These are phyloP conservation scores for Drosophila serrata DNA, from an alignment of 1,140 invertebrate genomes.

Conservation along the genomic window DNA sequence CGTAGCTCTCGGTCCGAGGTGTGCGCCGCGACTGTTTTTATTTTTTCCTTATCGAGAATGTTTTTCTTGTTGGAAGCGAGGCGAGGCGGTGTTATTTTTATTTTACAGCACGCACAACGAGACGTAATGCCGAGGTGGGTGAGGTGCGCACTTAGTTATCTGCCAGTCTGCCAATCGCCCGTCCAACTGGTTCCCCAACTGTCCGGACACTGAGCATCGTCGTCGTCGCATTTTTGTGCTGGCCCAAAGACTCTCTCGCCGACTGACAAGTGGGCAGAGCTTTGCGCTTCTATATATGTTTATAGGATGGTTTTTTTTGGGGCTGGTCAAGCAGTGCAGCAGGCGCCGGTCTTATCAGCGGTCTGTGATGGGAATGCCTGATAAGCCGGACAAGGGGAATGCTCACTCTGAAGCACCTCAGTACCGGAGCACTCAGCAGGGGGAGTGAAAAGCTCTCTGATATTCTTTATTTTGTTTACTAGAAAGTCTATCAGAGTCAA, in stretches of 20 bases:
- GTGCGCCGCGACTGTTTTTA: conserved; percentile 50
- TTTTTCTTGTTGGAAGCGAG: conserved; percentile 41
- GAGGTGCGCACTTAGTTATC: conserved; percentile 44
- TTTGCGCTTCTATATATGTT: conserved; percentile 19
- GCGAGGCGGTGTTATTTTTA: conserved; percentile 57
- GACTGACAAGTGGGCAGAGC: conserved; percentile 32
- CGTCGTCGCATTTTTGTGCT: conserved; percentile 4
- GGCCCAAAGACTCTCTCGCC: conserved; percentile 28
- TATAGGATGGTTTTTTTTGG: conserved; percentile 1
- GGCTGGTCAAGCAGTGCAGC: conserved; percentile 32
- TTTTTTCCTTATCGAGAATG: conserved; percentile 56
- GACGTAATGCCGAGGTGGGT: conserved; percentile 26
- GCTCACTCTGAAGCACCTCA: not conserved
- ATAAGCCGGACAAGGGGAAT: conserved; percentile 10
- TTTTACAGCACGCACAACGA: conserved; percentile 26
- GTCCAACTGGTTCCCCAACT: conserved; percentile 57
- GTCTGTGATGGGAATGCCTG: conserved; percentile 30
- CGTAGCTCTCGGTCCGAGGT: conserved; percentile 39
- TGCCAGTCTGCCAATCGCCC: conserved; percentile 36
- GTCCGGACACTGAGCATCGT: conserved; percentile 38
- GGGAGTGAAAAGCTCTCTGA: conserved; percentile 8
- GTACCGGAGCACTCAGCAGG: not conserved
- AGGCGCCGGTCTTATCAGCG: conserved; percentile 33
- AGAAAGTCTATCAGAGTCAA: not conserved
- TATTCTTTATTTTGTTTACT: not conserved